Percentiles rank a stretch among this genome's conserved stretches.
Evolutionary conservation across 2,113 vertebrate genomes (phyloP).

Genomic region (Channa argus): DNA sequence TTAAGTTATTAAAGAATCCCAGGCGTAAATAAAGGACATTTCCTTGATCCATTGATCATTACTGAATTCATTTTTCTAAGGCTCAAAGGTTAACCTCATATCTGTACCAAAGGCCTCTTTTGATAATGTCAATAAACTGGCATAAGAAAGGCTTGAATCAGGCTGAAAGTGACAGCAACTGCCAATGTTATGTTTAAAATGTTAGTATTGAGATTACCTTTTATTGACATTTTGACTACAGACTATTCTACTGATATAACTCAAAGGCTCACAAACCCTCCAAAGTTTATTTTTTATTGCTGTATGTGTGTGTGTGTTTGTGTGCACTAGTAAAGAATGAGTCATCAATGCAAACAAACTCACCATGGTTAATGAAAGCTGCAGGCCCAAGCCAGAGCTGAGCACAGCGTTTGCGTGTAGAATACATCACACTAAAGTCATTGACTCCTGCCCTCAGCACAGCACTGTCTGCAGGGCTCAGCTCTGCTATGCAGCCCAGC

Average conservation of each 20-base stretch:
- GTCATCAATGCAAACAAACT: conserved; percentile 44
- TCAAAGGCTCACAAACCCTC: background rate
- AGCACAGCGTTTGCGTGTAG: conserved; percentile 90
- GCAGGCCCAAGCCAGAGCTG: conserved; percentile 94
- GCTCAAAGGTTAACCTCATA: conserved; percentile 33
- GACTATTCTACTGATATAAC: background rate
- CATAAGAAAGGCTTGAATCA: background rate
- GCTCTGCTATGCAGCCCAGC: conserved; percentile 91
- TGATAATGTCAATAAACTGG: background rate
- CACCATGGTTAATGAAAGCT: conserved; percentile 95
- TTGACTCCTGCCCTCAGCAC: conserved; percentile 90
- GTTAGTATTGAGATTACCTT: background rate
- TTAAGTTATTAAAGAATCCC: conserved; percentile 15
- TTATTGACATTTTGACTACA: background rate
- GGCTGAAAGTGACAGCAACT: background rate
- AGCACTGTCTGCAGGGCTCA: conserved; percentile 86
- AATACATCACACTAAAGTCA: conserved; percentile 97
- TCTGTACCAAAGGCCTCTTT: background rate
- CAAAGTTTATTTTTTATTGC: background rate
- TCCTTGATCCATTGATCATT: background rate
- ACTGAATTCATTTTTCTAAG: conserved; percentile 22
- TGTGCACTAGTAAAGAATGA: conserved; percentile 4
- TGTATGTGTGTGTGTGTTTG: background rate
- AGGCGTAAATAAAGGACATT: background rate
- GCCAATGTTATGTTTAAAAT: background rate